Evolutionary conservation across 2,113 vertebrate species (phyloP).

Genomic region (Alligator sinensis): DNA sequence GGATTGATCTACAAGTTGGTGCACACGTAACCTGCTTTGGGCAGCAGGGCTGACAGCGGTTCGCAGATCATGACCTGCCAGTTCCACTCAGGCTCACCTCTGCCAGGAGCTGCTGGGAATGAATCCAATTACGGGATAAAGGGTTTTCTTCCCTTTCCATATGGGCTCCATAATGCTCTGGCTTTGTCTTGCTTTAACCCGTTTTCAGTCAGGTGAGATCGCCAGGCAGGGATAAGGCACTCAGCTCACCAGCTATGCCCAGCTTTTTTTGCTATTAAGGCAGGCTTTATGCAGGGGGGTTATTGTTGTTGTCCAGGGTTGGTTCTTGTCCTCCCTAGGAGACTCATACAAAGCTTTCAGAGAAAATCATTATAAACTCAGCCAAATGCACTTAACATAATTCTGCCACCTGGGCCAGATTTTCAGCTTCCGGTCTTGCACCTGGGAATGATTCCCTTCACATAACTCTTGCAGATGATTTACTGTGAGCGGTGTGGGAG

Average conservation of each 20-base stretch:
- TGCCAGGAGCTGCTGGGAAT: background rate
- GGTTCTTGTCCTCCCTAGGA: background rate
- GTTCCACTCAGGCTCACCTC: conserved; percentile 58
- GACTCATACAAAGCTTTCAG: background rate
- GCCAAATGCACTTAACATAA: background rate
- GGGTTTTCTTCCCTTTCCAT: conserved; percentile 59
- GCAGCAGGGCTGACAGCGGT: conserved; percentile 46
- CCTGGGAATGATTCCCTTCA: fast-evolving
- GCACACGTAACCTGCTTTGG: conserved; percentile 71
- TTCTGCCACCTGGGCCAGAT: fast-evolving
- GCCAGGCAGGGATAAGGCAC: conserved; percentile 19
- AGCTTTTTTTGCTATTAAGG: conserved; percentile 32
- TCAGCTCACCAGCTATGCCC: background rate
- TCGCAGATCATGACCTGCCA: conserved; percentile 62
- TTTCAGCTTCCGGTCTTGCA: fast-evolving
- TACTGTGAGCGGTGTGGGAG: background rate
- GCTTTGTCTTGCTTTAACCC: conserved; percentile 74
- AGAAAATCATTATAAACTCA: background rate
- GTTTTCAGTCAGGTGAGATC: conserved; percentile 65
- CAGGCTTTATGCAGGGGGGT: fast-evolving
- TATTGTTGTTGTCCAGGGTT: background rate
- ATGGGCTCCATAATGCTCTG: conserved; percentile 35
- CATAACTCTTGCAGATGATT: background rate
- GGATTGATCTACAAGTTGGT: conserved; percentile 68
- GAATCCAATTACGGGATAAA: conserved; percentile 70